Conservation (phyloP, 2,113 vertebrate genomes). For the Lepisosteus osseus region DNA sequence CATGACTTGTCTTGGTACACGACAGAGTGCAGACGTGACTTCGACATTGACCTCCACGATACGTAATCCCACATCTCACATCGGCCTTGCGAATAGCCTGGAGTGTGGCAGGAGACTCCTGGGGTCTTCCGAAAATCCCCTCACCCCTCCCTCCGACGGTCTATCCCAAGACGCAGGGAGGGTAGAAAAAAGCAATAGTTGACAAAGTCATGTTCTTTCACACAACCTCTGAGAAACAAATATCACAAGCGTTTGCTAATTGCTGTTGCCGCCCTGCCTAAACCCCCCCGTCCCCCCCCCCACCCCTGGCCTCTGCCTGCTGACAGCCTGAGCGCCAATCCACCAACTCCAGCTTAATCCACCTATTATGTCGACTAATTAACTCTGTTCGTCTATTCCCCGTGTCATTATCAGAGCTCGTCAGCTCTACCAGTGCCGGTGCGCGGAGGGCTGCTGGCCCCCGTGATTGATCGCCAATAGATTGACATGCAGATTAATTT, state of each 20-base stretch:
- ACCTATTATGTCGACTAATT: constrained; percentile 87
- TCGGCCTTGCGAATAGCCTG: too few species aligned
- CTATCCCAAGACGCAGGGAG: constrained; percentile 29
- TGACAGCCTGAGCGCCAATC: constrained; percentile 74
- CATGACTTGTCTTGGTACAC: too few species aligned
- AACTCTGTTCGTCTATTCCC: constrained; percentile 81
- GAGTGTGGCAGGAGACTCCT: neutral
- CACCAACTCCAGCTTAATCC: constrained; percentile 75
- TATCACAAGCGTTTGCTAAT: constrained; percentile 84
- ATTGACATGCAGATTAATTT: constrained; percentile 89
- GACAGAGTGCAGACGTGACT: too few species aligned
- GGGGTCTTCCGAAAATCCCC: neutral
- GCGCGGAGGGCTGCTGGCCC: constrained; percentile 62
- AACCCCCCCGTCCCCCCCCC: constrained; percentile 44
- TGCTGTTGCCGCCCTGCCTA: constrained; percentile 52
- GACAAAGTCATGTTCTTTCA: constrained; percentile 77
- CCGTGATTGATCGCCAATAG: constrained; percentile 85
- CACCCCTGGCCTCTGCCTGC: constrained; percentile 35
- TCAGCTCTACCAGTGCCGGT: constrained; percentile 71
- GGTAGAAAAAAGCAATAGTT: constrained; percentile 65
- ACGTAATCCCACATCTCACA: too few species aligned
- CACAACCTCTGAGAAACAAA: constrained; percentile 78
- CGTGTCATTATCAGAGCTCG: constrained; percentile 81
- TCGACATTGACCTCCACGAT: too few species aligned
- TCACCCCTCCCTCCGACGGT: neutral